Evolutionary conservation across 2,113 vertebrate genomes (phyloP).

Genomic region (Melanocharis versteri): DNA sequence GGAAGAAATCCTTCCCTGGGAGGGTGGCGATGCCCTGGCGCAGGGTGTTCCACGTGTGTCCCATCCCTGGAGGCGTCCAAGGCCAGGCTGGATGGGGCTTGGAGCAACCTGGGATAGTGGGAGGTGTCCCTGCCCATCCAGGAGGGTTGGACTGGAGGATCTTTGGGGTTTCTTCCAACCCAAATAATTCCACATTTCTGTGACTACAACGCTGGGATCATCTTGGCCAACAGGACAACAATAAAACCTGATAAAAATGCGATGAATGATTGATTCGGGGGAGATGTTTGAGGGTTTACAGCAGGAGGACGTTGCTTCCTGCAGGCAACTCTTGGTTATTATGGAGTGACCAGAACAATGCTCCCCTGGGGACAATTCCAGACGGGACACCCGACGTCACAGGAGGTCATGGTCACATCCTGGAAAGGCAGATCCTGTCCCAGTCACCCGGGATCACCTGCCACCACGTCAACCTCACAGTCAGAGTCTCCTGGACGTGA

Average conservation of each 20-base stretch:
- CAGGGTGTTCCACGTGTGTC: background rate
- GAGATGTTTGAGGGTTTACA: background rate
- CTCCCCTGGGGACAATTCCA: constrained; percentile 42
- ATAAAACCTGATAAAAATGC: background rate
- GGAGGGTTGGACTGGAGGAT: too few species aligned
- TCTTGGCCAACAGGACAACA: background rate
- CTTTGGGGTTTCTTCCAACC: background rate
- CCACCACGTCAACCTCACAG: background rate
- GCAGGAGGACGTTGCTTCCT: background rate
- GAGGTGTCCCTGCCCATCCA: background rate
- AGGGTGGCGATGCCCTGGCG: background rate
- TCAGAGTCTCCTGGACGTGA: background rate
- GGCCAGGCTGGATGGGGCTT: fast-evolving
- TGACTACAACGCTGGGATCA: background rate
- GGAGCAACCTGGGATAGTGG: fast-evolving
- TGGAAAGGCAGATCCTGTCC: background rate
- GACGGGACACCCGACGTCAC: background rate
- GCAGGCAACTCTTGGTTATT: background rate
- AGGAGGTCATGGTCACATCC: background rate
- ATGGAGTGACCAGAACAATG: fast-evolving
- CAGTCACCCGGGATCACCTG: background rate
- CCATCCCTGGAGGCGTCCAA: background rate
- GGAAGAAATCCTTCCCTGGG: fast-evolving
- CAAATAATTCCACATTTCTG: fast-evolving
- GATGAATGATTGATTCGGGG: background rate